Evolutionary conservation across 2,797 vertebrate genomes (phyloP).

Genomic region (Austrolebias charrua): DNA sequence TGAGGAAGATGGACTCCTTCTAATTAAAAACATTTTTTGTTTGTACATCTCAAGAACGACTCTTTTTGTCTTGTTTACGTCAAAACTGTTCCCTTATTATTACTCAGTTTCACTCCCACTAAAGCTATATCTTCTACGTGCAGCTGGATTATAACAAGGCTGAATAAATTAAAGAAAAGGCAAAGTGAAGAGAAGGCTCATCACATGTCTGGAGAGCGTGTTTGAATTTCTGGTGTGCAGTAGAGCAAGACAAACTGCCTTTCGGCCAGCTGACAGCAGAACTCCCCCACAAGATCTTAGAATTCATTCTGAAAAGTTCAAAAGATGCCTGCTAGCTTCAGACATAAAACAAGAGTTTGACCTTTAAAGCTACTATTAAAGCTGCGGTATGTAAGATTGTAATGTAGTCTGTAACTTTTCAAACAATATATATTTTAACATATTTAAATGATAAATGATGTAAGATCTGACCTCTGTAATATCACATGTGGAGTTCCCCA

Average conservation of each 20-base stretch:
- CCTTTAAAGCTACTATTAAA: background rate
- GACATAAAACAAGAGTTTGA: slow-evolving; percentile 6
- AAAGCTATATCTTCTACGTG: background rate
- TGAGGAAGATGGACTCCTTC: background rate
- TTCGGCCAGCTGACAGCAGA: slow-evolving; percentile 41
- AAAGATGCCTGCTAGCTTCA: slow-evolving; percentile 33
- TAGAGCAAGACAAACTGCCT: slow-evolving; percentile 37
- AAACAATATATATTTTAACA: too few relatives aligned
- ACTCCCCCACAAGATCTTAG: slow-evolving; percentile 36
- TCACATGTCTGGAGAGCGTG: slow-evolving; percentile 10
- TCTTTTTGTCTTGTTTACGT: too few relatives aligned
- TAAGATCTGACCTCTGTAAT: too few relatives aligned
- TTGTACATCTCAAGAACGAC: too few relatives aligned
- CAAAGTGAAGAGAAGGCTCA: slow-evolving; percentile 1
- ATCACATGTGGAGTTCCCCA: too few relatives aligned
- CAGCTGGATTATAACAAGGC: background rate
- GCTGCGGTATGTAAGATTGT: too few relatives aligned
- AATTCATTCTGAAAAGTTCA: slow-evolving; percentile 40
- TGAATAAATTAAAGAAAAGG: background rate
- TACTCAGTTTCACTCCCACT: too few relatives aligned
- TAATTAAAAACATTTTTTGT: background rate
- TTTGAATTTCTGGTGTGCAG: slow-evolving; percentile 47
- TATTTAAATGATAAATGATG: too few relatives aligned
- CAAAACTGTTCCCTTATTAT: background rate
- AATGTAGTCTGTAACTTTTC: too few relatives aligned